Evolutionary conservation across 2,797 vertebrate species (phyloP).

Genomic region (Leptoclinus maculatus): DNA sequence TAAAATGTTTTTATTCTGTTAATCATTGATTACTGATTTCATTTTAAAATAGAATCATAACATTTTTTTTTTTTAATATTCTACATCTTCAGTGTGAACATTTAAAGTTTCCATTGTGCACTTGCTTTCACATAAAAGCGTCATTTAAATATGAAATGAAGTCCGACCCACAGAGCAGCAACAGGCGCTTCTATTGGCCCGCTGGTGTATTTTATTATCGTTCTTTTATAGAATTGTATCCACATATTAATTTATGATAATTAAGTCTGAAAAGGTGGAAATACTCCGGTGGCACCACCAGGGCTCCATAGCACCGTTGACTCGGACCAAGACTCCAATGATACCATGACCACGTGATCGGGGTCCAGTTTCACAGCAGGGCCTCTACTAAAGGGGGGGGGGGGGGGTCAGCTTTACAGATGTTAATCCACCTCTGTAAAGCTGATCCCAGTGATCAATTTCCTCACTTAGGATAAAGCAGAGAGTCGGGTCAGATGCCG

Average conservation of each 20-base stretch:
- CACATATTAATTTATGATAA: not conserved
- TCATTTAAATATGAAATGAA: not conserved
- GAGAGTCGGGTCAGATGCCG: constrained; percentile 13
- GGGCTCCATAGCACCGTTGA: constrained; percentile 18
- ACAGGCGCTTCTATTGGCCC: not conserved
- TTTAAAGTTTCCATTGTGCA: not conserved
- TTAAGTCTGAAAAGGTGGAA: not conserved
- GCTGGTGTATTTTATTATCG: not conserved
- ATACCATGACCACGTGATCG: not conserved
- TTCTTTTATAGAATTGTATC: not conserved
- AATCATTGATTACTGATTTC: not conserved
- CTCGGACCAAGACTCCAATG: not conserved
- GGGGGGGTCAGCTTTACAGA: not conserved
- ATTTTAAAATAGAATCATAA: not conserved
- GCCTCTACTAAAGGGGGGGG: not conserved
- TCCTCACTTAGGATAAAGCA: not conserved
- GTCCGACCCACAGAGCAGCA: not conserved
- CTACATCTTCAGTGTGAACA: not conserved
- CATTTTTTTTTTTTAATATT: not conserved
- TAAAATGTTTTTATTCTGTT: not conserved
- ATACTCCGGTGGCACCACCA: constrained; percentile 13
- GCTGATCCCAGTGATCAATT: constrained; percentile 20
- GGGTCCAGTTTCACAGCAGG: constrained; percentile 8
- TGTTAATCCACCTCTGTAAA: constrained; percentile 28
- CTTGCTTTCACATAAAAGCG: too few relatives aligned